Conservation (phyloP, 2,888 invertebrate species). For the Cynaeus angustus region DNA sequence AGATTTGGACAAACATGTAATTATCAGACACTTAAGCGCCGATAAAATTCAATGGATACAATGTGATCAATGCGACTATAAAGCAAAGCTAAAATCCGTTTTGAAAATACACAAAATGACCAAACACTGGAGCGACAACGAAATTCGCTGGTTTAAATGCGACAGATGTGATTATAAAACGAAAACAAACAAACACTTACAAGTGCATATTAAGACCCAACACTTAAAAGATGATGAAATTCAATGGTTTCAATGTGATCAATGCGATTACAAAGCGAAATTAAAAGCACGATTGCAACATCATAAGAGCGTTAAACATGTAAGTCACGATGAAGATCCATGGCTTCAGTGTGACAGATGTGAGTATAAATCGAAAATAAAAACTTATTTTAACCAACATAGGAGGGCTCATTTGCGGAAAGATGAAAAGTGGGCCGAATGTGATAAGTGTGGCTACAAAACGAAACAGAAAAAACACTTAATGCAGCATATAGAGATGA, state of each 20-base stretch:
- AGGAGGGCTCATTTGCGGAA: neutral
- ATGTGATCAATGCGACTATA: neutral
- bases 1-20: neutral
- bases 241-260: neutral
- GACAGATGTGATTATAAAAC: neutral
- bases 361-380: neutral
- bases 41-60: neutral
- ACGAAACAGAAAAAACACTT: neutral
- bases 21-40: neutral
- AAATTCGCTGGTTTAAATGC: slow-evolving; percentile 4
- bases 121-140: neutral
- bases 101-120: neutral
- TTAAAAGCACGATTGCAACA: neutral
- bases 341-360: neutral
- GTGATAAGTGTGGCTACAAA: neutral
- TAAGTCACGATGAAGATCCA: neutral
- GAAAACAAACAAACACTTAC: neutral
- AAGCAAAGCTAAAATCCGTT: neutral
- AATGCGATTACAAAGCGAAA: neutral
- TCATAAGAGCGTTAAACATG: neutral
- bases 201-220: neutral
- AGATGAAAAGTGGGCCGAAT: neutral
- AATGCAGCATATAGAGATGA: neutral
- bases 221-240: neutral
- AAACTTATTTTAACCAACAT: neutral